Evolutionary conservation across 2,113 vertebrate genomes (phyloP).

Genomic region (Cyanistes caeruleus): DNA sequence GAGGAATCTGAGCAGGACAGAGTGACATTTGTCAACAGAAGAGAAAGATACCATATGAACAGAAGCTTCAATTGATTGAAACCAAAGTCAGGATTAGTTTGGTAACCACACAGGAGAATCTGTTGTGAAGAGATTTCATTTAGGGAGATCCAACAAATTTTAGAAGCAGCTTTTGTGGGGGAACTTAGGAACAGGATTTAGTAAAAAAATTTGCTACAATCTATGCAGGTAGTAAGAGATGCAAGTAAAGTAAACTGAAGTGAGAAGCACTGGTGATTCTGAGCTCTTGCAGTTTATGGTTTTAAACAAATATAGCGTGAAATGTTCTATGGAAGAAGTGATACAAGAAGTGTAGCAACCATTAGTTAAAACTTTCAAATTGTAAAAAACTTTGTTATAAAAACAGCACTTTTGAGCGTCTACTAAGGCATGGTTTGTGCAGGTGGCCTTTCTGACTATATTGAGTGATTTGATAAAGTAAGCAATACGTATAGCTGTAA

Average conservation of each 20-base stretch:
- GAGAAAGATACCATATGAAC: background rate
- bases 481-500: fast-evolving
- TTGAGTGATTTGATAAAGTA: background rate
- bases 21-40: background rate
- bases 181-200: background rate
- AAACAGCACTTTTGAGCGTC: background rate
- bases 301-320: background rate
- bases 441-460: background rate
- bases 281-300: background rate
- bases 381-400: background rate
- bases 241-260: background rate
- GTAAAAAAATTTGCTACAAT: background rate
- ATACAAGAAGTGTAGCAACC: background rate
- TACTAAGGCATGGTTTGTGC: background rate
- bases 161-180: background rate
- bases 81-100: background rate
- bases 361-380: background rate
- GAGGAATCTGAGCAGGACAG: background rate
- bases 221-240: background rate
- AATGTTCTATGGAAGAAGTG: background rate
- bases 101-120: background rate
- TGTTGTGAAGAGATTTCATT: background rate
- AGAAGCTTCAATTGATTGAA: background rate
- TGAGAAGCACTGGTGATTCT: background rate
- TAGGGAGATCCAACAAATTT: background rate